Evolutionary conservation across 2,797 vertebrate species (phyloP).

Genomic region (Coreius guichenoti): DNA sequence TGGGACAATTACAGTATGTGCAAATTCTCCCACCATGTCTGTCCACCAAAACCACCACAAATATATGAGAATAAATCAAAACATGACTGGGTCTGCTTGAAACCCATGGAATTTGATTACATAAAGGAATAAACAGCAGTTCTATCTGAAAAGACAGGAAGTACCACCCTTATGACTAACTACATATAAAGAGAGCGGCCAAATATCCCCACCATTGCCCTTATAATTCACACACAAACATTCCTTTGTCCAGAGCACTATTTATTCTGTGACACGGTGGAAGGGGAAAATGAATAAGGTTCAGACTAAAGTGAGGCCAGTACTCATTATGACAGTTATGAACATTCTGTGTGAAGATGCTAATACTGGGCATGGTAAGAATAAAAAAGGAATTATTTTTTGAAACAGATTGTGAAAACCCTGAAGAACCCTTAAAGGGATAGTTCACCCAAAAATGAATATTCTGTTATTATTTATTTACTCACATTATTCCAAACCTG

Average conservation of each 20-base stretch:
- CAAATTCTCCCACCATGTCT: not conserved
- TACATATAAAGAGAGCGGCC: constrained; percentile 45
- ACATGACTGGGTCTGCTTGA: constrained; percentile 1
- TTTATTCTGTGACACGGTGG: not conserved
- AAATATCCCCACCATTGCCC: constrained; percentile 51
- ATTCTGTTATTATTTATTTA: not conserved
- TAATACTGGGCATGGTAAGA: not conserved
- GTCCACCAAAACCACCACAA: not conserved
- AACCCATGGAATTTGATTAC: constrained; percentile 8
- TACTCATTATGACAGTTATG: not conserved
- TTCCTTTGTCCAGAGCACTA: constrained; percentile 22
- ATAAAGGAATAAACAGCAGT: constrained; percentile 46
- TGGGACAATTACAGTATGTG: not conserved
- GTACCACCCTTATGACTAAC: constrained; percentile 59
- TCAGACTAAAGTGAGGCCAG: not conserved
- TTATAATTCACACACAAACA: constrained; percentile 48
- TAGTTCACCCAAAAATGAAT: not conserved
- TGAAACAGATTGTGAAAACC: constrained; percentile 1
- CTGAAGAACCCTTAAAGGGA: not conserved
- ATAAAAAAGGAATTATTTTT: not conserved
- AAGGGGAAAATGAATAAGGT: not conserved
- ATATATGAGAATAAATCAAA: constrained; percentile 20
- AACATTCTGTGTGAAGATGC: not conserved
- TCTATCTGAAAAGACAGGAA: constrained; percentile 54
- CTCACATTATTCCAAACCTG: not conserved